These are phyloP conservation scores for Zygogramma bicolorata DNA, from an alignment of 2,888 invertebrate genomes.

Conservation along the genomic window DNA sequence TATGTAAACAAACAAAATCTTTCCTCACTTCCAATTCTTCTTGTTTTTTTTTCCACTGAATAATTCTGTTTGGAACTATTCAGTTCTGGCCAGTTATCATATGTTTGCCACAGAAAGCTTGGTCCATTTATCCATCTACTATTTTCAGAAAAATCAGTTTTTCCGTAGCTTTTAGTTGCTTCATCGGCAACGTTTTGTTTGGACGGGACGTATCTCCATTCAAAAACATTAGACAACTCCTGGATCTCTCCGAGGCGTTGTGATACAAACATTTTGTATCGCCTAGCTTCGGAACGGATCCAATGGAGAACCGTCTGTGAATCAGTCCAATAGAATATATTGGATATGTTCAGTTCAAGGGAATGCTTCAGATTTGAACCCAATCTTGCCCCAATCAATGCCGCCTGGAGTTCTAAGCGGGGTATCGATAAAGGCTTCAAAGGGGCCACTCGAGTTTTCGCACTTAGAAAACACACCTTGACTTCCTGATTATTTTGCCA, in stretches of 20 bases:
- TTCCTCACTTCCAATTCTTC: background rate
- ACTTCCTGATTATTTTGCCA: background rate
- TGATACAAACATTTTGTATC: constrained; percentile 27
- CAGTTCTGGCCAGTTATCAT: background rate
- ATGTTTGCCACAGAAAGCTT: constrained; percentile 2
- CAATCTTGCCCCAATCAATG: background rate
- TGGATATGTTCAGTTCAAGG: constrained; percentile 11
- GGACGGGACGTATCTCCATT: constrained; percentile 22
- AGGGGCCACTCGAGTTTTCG: background rate
- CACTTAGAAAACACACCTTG: background rate
- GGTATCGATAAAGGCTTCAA: background rate
- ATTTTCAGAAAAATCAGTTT: background rate
- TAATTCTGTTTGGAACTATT: background rate
- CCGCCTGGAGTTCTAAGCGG: background rate
- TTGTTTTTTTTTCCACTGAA: background rate
- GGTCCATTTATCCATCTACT: constrained; percentile 22
- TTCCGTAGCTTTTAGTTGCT: constrained; percentile 18
- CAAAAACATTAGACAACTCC: constrained; percentile 9
- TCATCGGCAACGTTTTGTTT: constrained; percentile 26
- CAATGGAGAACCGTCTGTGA: constrained; percentile 25
- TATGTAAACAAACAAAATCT: background rate
- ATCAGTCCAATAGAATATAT: constrained; percentile 27
- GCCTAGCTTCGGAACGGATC: constrained; percentile 19
- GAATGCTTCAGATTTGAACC: background rate
- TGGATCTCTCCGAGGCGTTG: constrained; percentile 26